phyloP scores from a whole-genome alignment of 2,113 vertebrate genomes.

The Actenoides hombroni region DNA sequence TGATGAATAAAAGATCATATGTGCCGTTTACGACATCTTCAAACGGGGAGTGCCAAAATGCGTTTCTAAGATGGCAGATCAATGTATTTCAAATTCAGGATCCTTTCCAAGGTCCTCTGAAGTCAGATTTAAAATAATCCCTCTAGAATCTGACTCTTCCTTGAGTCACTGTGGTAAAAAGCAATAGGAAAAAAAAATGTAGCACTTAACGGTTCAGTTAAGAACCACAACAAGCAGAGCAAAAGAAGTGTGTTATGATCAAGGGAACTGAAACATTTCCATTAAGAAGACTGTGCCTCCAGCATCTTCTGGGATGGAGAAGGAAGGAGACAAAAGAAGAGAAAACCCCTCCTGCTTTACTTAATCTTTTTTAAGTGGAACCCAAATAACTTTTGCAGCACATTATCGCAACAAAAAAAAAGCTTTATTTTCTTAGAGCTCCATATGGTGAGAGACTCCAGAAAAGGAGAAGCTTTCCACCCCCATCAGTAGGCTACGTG shows the following conservation, averaged over 20 bases:
- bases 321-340: background rate
- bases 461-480: background rate
- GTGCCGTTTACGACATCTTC: background rate
- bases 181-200: background rate
- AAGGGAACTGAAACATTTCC: background rate
- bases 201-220: background rate
- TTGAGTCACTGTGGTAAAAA: background rate
- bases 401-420: background rate
- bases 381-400: background rate
- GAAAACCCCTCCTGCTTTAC: background rate
- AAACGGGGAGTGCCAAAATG: background rate
- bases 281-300: background rate
- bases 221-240: background rate
- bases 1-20: conserved; percentile 21
- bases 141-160: background rate
- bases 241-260: background rate
- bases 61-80: background rate
- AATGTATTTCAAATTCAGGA: background rate
- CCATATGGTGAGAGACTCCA: background rate
- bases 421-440: background rate
- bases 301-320: background rate
- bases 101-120: background rate
- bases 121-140: conserved; percentile 8
- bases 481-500: background rate
- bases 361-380: background rate